These are phyloP conservation scores for Drosophila siamana DNA, from an alignment of 2,888 invertebrate species.

Conservation along the genomic window DNA sequence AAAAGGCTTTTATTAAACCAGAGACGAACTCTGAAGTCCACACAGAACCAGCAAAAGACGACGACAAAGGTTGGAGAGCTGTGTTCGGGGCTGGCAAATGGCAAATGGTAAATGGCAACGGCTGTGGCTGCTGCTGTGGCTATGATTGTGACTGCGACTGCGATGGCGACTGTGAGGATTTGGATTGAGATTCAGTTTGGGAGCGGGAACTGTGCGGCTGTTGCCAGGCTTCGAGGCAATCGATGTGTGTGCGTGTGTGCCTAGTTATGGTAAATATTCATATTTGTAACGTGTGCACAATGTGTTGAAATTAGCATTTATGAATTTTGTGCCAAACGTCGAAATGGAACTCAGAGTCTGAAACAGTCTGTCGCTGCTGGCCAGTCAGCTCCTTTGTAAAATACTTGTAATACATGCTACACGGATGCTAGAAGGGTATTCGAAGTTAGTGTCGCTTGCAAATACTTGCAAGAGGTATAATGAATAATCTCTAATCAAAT, in stretches of 20 bases:
- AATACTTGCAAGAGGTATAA: no score
- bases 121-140: constrained; percentile 41
- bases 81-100: neutral
- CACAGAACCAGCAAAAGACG: constrained; percentile 47
- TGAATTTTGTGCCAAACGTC: constrained; percentile 82
- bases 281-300: constrained; percentile 80
- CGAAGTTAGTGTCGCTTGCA: neutral
- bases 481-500: no score
- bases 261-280: constrained; percentile 81
- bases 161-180: constrained; percentile 20
- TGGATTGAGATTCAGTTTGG: constrained; percentile 28
- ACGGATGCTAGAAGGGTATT: neutral
- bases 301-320: constrained; percentile 84
- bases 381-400: constrained; percentile 36
- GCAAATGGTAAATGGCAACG: constrained; percentile 17
- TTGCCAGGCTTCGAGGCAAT: constrained; percentile 45
- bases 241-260: constrained; percentile 52
- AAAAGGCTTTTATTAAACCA: constrained; percentile 79
- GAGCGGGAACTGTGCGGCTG: constrained; percentile 25
- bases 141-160: constrained; percentile 44
- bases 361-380: constrained; percentile 57
- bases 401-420: constrained; percentile 20
- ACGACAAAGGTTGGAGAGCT: constrained; percentile 2
- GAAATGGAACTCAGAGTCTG: constrained; percentile 43
- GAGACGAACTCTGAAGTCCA: constrained; percentile 42